A percentile compares a stretch with the other conserved stretches of the same genome.
phyloP scores from a whole-genome alignment of 23 tunicate genomes.

The Ascidia mentula region DNA sequence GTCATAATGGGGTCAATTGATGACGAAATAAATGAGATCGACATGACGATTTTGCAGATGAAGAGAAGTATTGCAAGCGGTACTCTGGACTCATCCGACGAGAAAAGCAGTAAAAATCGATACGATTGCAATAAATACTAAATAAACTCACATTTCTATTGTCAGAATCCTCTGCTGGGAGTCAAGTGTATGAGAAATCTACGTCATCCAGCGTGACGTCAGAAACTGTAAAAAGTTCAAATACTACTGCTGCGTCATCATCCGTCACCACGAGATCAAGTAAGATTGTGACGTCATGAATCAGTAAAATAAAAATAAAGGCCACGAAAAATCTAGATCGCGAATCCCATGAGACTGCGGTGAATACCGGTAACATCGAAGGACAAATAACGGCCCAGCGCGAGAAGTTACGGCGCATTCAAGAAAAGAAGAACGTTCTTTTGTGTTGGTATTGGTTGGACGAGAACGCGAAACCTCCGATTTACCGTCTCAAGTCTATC shows the following conservation, averaged over 20 bases:
- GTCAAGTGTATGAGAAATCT: too few species aligned
- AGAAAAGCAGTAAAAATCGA: background rate
- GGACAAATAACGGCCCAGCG: background rate
- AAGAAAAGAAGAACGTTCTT: constrained; percentile 16
- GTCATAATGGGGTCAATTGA: constrained; percentile 7
- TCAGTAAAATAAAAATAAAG: too few species aligned
- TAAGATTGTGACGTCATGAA: too few species aligned
- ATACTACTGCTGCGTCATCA: too few species aligned
- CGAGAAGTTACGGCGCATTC: constrained; percentile 4
- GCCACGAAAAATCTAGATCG: too few species aligned
- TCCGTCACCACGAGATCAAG: too few species aligned
- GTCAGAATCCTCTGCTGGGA: too few species aligned
- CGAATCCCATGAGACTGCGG: background rate
- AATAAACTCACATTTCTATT: too few species aligned
- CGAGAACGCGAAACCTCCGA: constrained; percentile 6
- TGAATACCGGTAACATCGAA: background rate
- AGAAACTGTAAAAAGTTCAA: too few species aligned
- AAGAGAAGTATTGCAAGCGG: background rate
- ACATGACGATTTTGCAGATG: constrained; percentile 12
- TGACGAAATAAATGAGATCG: constrained; percentile 18
- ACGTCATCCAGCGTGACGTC: too few species aligned
- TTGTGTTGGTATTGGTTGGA: constrained; percentile 33
- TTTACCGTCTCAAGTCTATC: constrained; percentile 18
- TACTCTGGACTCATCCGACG: background rate
- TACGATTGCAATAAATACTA: too few species aligned